Evolutionary conservation across 2,113 vertebrate species (phyloP).

Genomic region (Clinocottus analis): DNA sequence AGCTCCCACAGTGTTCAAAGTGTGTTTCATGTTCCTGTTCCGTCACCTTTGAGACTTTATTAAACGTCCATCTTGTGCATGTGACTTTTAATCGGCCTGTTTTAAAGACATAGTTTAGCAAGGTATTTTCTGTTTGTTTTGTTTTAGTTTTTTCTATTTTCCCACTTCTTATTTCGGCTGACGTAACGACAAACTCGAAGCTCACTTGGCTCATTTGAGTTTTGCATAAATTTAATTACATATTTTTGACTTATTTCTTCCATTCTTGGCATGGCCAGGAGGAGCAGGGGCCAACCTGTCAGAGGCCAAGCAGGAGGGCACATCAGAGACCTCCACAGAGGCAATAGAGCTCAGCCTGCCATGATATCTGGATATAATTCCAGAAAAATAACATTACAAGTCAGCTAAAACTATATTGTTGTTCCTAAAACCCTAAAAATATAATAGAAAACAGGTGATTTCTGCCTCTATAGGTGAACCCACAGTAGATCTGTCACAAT

Average conservation of each 20-base stretch:
- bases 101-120: background rate
- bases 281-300: background rate
- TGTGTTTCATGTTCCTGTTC: background rate
- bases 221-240: background rate
- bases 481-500: too few species aligned
- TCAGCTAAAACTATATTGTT: too few species aligned
- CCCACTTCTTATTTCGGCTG: background rate
- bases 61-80: background rate
- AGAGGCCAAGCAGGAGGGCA: too few species aligned
- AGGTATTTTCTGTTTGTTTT: background rate
- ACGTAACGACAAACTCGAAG: background rate
- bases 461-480: too few species aligned
- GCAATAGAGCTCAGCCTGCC: background rate
- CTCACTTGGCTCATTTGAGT: background rate
- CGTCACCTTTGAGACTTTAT: background rate
- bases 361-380: background rate
- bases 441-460: too few species aligned
- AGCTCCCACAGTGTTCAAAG: background rate
- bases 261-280: background rate
- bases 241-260: background rate
- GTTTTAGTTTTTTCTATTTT: too few species aligned
- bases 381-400: too few species aligned
- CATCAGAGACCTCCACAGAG: background rate
- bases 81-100: background rate
- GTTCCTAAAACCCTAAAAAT: too few species aligned